Percentiles rank a stretch among this genome's conserved stretches.
Evolutionary conservation across 2,888 invertebrate genomes (phyloP).

Genomic region (Chloroclysta siterata): DNA sequence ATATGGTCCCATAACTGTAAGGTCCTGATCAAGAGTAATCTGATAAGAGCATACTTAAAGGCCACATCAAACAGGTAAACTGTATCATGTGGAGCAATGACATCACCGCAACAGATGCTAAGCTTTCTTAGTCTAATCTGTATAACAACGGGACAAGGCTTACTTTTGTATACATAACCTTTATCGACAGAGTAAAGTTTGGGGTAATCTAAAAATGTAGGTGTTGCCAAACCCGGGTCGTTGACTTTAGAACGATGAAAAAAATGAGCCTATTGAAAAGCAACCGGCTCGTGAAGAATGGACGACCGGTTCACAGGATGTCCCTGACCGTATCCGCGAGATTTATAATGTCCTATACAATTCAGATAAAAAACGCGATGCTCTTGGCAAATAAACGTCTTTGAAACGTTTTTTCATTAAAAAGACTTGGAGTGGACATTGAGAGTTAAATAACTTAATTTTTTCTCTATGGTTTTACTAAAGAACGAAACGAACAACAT

Average conservation of each 20-base stretch:
- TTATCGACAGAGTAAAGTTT: slow-evolving; percentile 36
- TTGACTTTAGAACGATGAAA: slow-evolving; percentile 39
- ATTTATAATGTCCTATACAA: slow-evolving; percentile 37
- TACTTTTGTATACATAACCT: slow-evolving; percentile 15
- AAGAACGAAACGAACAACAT: background rate
- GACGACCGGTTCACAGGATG: slow-evolving; percentile 54
- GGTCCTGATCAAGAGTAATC: slow-evolving; percentile 47
- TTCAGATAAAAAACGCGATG: slow-evolving; percentile 20
- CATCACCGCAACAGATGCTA: slow-evolving; percentile 42
- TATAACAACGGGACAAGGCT: slow-evolving; percentile 32
- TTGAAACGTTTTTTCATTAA: background rate
- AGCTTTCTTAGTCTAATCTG: slow-evolving; percentile 24
- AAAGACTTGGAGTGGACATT: slow-evolving; percentile 1
- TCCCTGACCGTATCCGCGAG: slow-evolving; percentile 46
- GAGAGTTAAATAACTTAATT: slow-evolving; percentile 13
- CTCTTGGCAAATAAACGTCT: slow-evolving; percentile 12
- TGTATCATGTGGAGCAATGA: slow-evolving; percentile 54
- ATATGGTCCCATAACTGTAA: slow-evolving; percentile 35
- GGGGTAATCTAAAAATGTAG: slow-evolving; percentile 38
- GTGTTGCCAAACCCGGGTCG: slow-evolving; percentile 43
- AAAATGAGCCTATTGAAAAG: slow-evolving; percentile 49
- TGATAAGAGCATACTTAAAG: slow-evolving; percentile 49
- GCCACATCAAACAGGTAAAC: slow-evolving; percentile 54
- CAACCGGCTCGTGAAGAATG: slow-evolving; percentile 41
- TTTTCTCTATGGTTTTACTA: slow-evolving; percentile 4